Percentiles rank a stretch among this genome's conserved stretches.
Conservation (phyloP, 2,113 vertebrate genomes). For the Eudyptes chrysolophus region DNA sequence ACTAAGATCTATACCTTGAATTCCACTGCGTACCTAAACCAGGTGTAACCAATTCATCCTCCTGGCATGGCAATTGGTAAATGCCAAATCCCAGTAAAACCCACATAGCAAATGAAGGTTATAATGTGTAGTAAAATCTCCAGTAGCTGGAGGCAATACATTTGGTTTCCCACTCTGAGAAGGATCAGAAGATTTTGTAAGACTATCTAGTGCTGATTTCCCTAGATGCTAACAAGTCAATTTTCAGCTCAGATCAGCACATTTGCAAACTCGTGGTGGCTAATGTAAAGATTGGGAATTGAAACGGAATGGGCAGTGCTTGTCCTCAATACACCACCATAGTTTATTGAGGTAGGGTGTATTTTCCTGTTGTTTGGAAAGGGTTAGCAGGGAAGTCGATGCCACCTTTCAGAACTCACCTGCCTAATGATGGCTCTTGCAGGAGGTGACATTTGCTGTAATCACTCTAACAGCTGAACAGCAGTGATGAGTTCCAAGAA, state of each 20-base stretch:
- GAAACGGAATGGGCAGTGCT: not conserved
- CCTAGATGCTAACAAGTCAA: rapidly evolving
- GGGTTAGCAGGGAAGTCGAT: not conserved
- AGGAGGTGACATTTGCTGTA: not conserved
- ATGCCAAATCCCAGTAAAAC: not conserved
- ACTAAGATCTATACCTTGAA: not conserved
- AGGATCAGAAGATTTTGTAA: not conserved
- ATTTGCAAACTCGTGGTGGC: not conserved
- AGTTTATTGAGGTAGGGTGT: not conserved
- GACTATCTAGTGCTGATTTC: not conserved
- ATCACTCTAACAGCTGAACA: not conserved
- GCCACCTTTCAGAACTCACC: not conserved
- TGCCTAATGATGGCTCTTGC: not conserved
- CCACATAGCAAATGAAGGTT: not conserved
- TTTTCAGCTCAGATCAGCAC: not conserved
- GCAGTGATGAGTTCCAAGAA: not conserved
- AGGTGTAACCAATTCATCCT: not conserved
- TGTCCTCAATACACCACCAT: not conserved
- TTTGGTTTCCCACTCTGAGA: not conserved
- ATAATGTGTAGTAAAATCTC: not conserved
- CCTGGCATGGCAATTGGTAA: not conserved
- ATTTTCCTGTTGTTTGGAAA: not conserved
- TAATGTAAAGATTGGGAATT: not conserved
- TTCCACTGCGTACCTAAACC: not conserved
- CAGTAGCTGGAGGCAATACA: not conserved